phyloP scores from a whole-genome alignment of 2,888 invertebrate species.

The Latrodectus hesperus region DNA sequence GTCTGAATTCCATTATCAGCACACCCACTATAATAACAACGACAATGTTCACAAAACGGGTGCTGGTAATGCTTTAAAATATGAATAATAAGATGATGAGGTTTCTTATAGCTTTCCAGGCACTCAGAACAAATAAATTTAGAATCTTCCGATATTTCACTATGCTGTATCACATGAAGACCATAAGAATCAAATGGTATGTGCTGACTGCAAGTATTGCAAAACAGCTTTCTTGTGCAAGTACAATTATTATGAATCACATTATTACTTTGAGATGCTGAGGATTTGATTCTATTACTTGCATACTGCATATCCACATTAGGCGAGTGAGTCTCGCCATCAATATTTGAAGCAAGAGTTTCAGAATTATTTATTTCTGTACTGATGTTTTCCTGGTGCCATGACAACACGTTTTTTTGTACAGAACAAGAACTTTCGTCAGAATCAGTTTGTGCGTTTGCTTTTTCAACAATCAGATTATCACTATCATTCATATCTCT shows the following conservation, averaged over 20 bases:
- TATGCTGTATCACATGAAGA: slow-evolving; percentile 38
- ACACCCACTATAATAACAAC: slow-evolving; percentile 24
- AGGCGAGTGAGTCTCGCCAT: too few relatives aligned
- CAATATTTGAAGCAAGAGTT: too few relatives aligned
- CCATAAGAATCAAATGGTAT: slow-evolving; percentile 39
- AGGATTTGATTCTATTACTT: too few relatives aligned
- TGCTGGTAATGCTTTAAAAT: slow-evolving; percentile 27
- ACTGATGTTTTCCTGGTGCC: too few relatives aligned
- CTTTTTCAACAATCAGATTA: too few relatives aligned
- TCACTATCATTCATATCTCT: too few relatives aligned
- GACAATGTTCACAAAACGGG: slow-evolving; percentile 32
- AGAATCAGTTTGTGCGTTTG: too few relatives aligned
- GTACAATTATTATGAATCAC: slow-evolving; percentile 6
- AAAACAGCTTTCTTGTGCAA: slow-evolving; percentile 44
- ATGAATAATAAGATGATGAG: slow-evolving; percentile 44
- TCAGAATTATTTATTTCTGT: too few relatives aligned
- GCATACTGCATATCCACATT: too few relatives aligned
- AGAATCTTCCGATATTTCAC: slow-evolving; percentile 8
- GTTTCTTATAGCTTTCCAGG: background rate
- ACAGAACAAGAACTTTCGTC: too few relatives aligned
- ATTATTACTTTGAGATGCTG: too few relatives aligned
- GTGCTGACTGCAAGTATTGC: slow-evolving; percentile 31
- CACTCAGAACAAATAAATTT: slow-evolving; percentile 39
- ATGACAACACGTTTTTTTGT: too few relatives aligned
- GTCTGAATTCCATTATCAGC: background rate